A percentile compares a stretch with the other conserved stretches of the same genome.
These are phyloP conservation scores for Megalops cyprinoides DNA, from an alignment of 2,797 vertebrate species.

Conservation along the genomic window DNA sequence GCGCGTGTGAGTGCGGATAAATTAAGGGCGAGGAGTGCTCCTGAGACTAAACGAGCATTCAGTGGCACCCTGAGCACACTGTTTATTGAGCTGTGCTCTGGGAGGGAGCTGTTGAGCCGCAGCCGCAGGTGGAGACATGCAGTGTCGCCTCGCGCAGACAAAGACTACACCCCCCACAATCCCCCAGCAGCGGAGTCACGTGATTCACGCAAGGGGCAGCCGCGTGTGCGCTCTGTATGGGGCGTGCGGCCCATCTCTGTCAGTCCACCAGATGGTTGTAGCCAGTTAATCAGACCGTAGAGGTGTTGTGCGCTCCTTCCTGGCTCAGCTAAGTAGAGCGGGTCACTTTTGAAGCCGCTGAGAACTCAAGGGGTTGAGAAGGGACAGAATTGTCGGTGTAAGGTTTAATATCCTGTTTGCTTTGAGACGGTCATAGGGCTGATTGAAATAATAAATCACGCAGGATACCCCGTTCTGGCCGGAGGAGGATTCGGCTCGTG, in stretches of 20 bases:
- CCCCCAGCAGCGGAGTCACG: background rate
- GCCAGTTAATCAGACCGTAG: background rate
- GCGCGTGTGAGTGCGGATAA: background rate
- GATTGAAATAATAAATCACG: conserved; percentile 9
- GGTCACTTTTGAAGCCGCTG: background rate
- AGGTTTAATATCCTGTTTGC: background rate
- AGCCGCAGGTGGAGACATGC: background rate
- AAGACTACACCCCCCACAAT: background rate
- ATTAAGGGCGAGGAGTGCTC: background rate
- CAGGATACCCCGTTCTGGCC: background rate
- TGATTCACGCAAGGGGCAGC: background rate
- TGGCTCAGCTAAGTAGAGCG: background rate
- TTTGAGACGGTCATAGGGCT: background rate
- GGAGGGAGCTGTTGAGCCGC: background rate
- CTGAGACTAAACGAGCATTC: conserved; percentile 9
- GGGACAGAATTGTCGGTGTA: background rate
- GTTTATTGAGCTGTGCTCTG: background rate
- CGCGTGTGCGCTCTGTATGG: background rate
- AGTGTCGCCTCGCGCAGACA: no score
- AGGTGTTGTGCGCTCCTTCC: background rate
- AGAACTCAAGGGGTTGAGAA: background rate
- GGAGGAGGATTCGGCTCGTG: background rate
- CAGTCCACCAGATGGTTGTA: background rate
- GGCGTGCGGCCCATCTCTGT: background rate
- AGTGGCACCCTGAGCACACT: background rate